Conservation (phyloP, 2,797 vertebrate species). For the Acrocephalus scirpaceus region DNA sequence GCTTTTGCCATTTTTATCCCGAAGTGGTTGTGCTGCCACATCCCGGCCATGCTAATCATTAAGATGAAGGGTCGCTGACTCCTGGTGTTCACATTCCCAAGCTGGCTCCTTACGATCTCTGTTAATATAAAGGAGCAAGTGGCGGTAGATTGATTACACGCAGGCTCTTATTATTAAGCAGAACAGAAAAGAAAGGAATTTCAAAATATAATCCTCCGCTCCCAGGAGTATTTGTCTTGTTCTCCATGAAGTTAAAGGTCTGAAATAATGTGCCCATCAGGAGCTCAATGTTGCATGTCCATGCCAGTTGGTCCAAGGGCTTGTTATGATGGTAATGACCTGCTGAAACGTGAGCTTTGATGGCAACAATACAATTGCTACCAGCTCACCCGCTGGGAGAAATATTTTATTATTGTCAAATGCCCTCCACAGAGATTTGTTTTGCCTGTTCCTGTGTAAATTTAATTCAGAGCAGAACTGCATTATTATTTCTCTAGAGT, state of each 20-base stretch:
- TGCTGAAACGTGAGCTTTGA: conserved; percentile 79
- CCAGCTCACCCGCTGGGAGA: conserved; percentile 84
- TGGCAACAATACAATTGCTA: conserved; percentile 82
- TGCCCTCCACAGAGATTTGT: conserved; percentile 81
- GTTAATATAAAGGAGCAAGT: conserved; percentile 55
- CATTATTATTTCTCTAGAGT: conserved; percentile 79
- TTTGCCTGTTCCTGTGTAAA: conserved; percentile 83
- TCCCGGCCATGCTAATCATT: neutral
- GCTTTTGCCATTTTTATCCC: neutral
- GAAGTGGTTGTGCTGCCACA: neutral
- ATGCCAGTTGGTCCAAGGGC: conserved; percentile 84
- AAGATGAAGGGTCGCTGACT: neutral
- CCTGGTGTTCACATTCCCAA: neutral
- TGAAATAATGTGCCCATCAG: conserved; percentile 84
- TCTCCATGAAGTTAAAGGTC: conserved; percentile 82
- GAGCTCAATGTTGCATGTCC: conserved; percentile 84
- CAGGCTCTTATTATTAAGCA: conserved; percentile 75
- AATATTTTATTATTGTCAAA: conserved; percentile 86
- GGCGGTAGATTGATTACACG: conserved; percentile 56
- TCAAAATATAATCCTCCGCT: conserved; percentile 78
- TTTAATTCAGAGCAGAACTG: conserved; percentile 81
- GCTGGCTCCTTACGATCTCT: neutral
- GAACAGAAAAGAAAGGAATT: conserved; percentile 76
- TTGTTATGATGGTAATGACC: conserved; percentile 87
- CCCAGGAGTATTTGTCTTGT: conserved; percentile 80